Evolutionary conservation across 2,797 vertebrate genomes (phyloP).

Genomic region (Typhlichthys eigenmanni): DNA sequence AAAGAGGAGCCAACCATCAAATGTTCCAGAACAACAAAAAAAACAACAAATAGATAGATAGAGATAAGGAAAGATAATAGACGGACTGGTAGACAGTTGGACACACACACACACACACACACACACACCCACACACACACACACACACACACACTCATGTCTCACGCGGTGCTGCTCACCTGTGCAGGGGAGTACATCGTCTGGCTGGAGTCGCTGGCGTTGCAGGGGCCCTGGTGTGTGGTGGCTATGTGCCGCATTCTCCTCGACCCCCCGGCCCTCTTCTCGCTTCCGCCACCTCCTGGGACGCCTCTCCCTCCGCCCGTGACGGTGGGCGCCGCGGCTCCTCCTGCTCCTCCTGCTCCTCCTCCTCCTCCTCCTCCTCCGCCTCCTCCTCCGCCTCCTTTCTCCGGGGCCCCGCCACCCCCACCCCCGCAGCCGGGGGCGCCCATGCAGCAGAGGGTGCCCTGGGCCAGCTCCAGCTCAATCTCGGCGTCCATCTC

Average conservation of each 20-base stretch:
- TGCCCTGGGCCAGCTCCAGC: constrained; percentile 91
- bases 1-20: constrained; percentile 30
- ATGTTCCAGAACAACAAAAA: not conserved
- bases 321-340: not conserved
- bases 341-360: constrained; percentile 64
- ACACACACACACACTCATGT: constrained; percentile 6
- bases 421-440: constrained; percentile 64
- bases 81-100: constrained; percentile 13
- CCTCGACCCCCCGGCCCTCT: constrained; percentile 7
- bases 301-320: constrained; percentile 54
- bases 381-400: constrained; percentile 48
- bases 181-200: constrained; percentile 90
- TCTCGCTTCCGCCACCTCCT: constrained; percentile 41
- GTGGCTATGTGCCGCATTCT: constrained; percentile 37
- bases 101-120: constrained; percentile 8
- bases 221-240: constrained; percentile 52
- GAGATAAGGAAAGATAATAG: not conserved
- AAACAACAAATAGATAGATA: not conserved
- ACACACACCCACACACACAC: constrained; percentile 8
- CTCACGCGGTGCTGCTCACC: constrained; percentile 59
- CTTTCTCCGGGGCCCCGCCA: constrained; percentile 52
- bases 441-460: constrained; percentile 86
- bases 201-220: constrained; percentile 73
- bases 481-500: constrained; percentile 98
- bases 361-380: constrained; percentile 53